Evolutionary conservation across 2,113 vertebrate genomes (phyloP).

Genomic region (Mobula hypostoma): DNA sequence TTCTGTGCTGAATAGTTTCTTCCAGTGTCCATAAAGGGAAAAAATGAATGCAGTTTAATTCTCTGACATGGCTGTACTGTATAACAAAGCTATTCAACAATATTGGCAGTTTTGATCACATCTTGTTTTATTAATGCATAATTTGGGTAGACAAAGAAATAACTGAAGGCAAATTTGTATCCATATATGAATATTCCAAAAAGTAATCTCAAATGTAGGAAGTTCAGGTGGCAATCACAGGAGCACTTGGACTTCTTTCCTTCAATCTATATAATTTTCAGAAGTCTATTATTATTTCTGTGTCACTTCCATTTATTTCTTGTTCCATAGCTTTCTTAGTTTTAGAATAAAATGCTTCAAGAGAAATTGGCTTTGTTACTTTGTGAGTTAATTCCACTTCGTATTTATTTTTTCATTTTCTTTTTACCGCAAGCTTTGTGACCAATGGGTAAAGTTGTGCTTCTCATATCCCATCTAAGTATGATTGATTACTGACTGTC

Average conservation of each 20-base stretch:
- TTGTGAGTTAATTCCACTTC: constrained; percentile 22
- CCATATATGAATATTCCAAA: too few species aligned
- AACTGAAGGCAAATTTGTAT: not conserved
- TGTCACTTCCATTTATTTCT: not conserved
- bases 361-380: not conserved
- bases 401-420: constrained; percentile 16
- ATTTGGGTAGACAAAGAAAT: not conserved
- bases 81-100: not conserved
- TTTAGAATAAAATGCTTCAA: not conserved
- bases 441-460: not conserved
- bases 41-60: not conserved
- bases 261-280: not conserved
- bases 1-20: not conserved
- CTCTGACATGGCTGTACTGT: not conserved
- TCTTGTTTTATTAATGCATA: not conserved
- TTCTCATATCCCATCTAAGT: constrained; percentile 23
- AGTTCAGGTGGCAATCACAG: not conserved
- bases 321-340: not conserved
- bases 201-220: not conserved
- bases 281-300: not conserved
- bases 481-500: constrained; percentile 26
- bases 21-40: not conserved
- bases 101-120: not conserved
- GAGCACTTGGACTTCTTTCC: not conserved
- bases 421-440: not conserved